Base-by-base conservation (phyloP, 2,888 invertebrate species). In the Drosophila trichaetosa region DNA sequence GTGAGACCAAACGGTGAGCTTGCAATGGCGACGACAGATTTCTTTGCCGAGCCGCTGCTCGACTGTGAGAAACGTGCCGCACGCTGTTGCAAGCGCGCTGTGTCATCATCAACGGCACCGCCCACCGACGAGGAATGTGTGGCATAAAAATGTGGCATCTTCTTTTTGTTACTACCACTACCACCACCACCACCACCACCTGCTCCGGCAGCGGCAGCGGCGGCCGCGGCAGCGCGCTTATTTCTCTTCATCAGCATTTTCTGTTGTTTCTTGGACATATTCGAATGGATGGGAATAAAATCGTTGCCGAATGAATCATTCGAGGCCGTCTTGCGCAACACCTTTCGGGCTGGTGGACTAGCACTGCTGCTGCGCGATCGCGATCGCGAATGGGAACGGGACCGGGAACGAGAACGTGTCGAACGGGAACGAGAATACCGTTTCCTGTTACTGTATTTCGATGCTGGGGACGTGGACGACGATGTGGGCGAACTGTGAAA, bases 81-180 rank as follows among this genome's bases (percentile, higher is more conserved):
- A 84, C 99, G 95, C 92, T 98, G 97, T 92, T 97, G 96, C 82
- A 98, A 94, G 87, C 96, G 95, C 90, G 96, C 97, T 79, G 95
- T 95, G 93, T 96, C 96, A 83, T 96, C 96, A 91, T 96, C 96
- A 82, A 95, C 94, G 91, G 95, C 95, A 82, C 95, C 94, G 77
- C 94, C 95, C 91, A 95, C 93, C 93, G 96, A 96, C 73, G 95
- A 94, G 69, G 95, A 95, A 33, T 84, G 84, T 38, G 79, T 60
- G 6, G 88, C 81, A 93, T 95, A 96, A 91, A 96, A 95, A 83
- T 94, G 94, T n/a, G 83, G 87, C 16, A 81, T 80, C 87, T 94
- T 94, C 89, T 94, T 94, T 87, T 95, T 95, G 21, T 16, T 46
- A 16, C 24, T 71, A 54, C 53, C 49, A 38, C n/a, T n/a, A n/a